These are phyloP conservation scores for Periparus ater DNA, from an alignment of 2,797 vertebrate genomes.

Conservation along the genomic window DNA sequence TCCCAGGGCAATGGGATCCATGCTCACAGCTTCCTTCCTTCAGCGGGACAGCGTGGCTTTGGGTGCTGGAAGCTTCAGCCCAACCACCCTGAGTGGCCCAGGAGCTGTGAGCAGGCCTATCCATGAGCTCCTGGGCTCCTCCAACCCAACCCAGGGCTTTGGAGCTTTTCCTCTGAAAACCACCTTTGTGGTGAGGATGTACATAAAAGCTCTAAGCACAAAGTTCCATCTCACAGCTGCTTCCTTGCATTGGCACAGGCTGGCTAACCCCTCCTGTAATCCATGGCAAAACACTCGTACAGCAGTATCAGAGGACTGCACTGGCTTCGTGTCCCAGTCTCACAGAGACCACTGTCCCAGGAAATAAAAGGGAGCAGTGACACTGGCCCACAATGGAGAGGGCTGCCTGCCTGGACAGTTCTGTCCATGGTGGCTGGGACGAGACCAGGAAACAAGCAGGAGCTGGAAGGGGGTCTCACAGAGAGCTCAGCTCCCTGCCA, in stretches of 20 bases:
- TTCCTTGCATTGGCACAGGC: background rate
- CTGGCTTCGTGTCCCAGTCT: background rate
- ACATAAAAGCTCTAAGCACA: background rate
- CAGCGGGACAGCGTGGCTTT: background rate
- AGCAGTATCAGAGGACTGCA: background rate
- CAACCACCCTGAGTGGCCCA: fast-evolving
- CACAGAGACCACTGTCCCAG: fast-evolving
- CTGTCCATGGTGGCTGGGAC: fast-evolving
- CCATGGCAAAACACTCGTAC: background rate
- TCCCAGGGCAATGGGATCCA: background rate
- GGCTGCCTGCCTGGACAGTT: background rate
- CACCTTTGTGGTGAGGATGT: background rate
- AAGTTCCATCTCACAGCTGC: background rate
- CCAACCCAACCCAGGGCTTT: background rate
- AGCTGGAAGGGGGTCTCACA: background rate
- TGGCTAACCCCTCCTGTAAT: background rate
- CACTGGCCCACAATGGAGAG: background rate
- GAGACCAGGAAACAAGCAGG: background rate
- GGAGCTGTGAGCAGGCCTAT: background rate
- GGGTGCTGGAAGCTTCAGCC: background rate
- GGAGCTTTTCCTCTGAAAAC: background rate
- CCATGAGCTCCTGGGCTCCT: background rate
- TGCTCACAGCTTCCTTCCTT: background rate
- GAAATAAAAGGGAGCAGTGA: background rate
- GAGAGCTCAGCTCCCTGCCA: background rate